phyloP scores from a whole-genome alignment of 2,113 vertebrate genomes.

The Cairina moschata region DNA sequence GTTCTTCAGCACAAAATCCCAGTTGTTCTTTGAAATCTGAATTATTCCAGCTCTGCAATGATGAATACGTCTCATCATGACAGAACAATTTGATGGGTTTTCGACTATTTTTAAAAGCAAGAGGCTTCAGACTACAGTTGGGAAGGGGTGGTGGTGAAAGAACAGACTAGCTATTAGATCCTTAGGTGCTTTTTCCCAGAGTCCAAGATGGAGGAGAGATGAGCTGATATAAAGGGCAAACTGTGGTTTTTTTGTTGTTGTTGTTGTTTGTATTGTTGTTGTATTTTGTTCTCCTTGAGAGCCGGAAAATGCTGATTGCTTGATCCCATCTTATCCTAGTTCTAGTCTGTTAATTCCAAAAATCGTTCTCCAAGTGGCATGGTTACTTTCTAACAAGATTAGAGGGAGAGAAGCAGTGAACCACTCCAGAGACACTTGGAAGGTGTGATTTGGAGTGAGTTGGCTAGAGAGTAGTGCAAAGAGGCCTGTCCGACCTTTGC shows the following conservation, averaged over 20 bases:
- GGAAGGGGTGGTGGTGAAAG: not conserved
- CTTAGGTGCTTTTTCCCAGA: not conserved
- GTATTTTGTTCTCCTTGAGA: not conserved
- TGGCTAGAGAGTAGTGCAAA: not conserved
- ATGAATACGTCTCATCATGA: not conserved
- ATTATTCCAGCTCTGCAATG: not conserved
- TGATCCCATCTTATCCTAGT: not conserved
- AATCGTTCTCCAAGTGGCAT: not conserved
- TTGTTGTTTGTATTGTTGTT: not conserved
- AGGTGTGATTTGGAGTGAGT: not conserved
- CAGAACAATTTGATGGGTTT: not conserved
- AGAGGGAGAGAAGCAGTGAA: not conserved
- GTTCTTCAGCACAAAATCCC: not conserved
- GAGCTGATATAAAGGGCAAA: constrained; percentile 4
- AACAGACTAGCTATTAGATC: not conserved
- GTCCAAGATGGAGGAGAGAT: not conserved
- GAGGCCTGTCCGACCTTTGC: accelerated
- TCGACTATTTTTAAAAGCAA: not conserved
- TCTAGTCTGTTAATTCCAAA: constrained; percentile 27
- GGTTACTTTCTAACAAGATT: constrained; percentile 33
- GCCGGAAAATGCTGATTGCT: not conserved
- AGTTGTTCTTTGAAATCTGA: not conserved
- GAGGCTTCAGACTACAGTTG: not conserved
- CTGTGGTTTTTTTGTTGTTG: no score
- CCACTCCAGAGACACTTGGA: not conserved